Evolutionary conservation across 2,888 invertebrate species (phyloP).

Genomic region (Agrochola lota): DNA sequence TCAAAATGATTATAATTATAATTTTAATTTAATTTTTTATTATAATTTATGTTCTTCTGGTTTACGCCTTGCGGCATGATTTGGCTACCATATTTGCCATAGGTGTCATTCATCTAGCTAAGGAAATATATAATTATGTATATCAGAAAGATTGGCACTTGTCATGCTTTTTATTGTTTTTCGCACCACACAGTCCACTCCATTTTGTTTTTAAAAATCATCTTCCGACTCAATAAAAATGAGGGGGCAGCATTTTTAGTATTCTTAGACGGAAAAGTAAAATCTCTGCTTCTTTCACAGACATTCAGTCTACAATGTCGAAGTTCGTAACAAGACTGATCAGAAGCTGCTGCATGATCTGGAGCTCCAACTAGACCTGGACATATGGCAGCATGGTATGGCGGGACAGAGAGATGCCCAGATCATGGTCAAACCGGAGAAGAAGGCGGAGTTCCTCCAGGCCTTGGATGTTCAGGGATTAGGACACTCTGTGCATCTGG

Average conservation of each 20-base stretch:
- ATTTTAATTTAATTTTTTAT: too few relatives aligned
- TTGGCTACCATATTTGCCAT: not conserved
- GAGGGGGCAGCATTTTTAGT: too few relatives aligned
- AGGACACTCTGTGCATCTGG: constrained; percentile 68
- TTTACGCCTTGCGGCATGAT: not conserved
- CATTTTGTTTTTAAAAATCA: not conserved
- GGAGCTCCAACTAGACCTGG: constrained; percentile 67
- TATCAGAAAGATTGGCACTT: not conserved
- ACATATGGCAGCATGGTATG: constrained; percentile 75
- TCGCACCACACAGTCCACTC: not conserved
- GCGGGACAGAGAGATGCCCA: constrained; percentile 69
- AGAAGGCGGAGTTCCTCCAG: constrained; percentile 62
- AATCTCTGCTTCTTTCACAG: constrained; percentile 55
- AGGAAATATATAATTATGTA: not conserved
- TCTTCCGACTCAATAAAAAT: not conserved
- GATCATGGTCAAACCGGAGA: constrained; percentile 74
- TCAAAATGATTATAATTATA: not conserved
- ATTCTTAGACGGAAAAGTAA: not conserved
- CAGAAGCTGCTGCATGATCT: constrained; percentile 54
- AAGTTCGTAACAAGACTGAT: constrained; percentile 64
- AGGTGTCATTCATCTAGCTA: not conserved
- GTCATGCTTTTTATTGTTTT: not conserved
- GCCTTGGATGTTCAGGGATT: constrained; percentile 68
- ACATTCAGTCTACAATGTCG: constrained; percentile 72
- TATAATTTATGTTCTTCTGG: not conserved